Base-by-base conservation (phyloP, 1,140 invertebrate species). In the Euwallacea similis region DNA sequence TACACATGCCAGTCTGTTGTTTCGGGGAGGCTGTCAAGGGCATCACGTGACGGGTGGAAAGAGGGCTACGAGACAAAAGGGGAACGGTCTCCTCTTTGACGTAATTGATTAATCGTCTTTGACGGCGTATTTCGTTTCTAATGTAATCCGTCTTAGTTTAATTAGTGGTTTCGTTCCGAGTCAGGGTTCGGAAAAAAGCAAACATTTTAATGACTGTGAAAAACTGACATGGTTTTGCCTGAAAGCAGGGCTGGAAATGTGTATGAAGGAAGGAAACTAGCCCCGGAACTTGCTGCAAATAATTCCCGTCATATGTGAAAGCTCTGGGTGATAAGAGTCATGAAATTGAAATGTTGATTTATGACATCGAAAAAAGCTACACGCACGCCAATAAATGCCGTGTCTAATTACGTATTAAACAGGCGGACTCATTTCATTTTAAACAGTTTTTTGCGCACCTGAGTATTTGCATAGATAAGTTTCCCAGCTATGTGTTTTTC, bases 321-420 rank as follows among this genome's bases (percentile, higher is more conserved):
- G 41, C 33, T 33, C 43, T 64, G 53, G 41, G 50, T 50, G 66
- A 67, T 67, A 67, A 67, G 55, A 41, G 55, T 67, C 66, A 67
- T 67, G 66, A 67, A 67, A 67, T 67, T 67, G 66, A 67, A 67
- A 59, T 60, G 66, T 67, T 67, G 66, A 67, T 67, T 67, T 67
- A 67, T 67, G 66, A 42, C 16, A 11, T 33, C 55, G 55, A 67
- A 67, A 67, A 67, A 67, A 10, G 7, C 46, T n/a, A 53, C 66
- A 54, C 66, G 50, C 66, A 53, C 53, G 41, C 47, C 41, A 65
- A 66, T 66, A 66, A 66, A 66, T 66, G 66, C 66, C 56, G 66
- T 60, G 56, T 67, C 66, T 59, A 67, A 67, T 67, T 67, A 67
- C 56, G 66, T 67, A 47, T 46, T 46, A 67, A 67, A 59, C 13